Base-by-base conservation (phyloP, 2,113 vertebrate species). In the Engraulis encrasicolus region DNA sequence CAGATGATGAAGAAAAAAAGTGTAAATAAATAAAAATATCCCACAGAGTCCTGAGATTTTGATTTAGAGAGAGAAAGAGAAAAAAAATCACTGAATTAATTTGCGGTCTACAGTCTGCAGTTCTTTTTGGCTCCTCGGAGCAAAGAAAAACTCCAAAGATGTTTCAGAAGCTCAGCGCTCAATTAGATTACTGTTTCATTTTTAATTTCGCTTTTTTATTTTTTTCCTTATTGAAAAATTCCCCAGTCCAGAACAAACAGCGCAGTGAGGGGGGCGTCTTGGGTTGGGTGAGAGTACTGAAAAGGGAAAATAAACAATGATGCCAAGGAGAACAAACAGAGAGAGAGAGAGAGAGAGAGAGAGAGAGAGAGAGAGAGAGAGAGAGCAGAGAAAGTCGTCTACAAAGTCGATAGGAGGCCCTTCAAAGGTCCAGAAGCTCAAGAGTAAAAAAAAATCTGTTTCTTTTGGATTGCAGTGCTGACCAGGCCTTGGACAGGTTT, bases 401-500 rank as follows among this genome's bases (percentile, higher is more conserved):
- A n/a, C n/a, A n/a, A n/a, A n/a, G n/a, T 12, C 0, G 58, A 66
- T 66, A 31, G 23, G 11, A 66, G 58, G 27, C 23, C n/a, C 58
- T 66, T 66, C 58, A 78, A 85, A 81, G 58, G 50, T 58, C 37
- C 34, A 20, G 9, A 78, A 77, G 49, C 37, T 74, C n/a, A n/a
- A n/a, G 31, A 74, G 58, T 27, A 80, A 1, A 4, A 49, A n/a
- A n/a, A n/a, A n/a, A n/a, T n/a, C n/a, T 58, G 37, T 86, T 82
- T 88, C 3, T 88, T 82, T 90, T 36, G 23, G n/a, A 34, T 27
- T 86, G 2, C 92, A 99, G 98, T 5, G 98, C 97, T 0, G 96
- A 98, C 88, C 98, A 99, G 91, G 98, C 98, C 85, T 93, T 99
- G 92, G 98, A 99, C 94, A 95, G 98, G 48, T 99, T 99, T 90